Base-by-base conservation (phyloP, 2,113 vertebrate genomes). In the Oncorhynchus masou region DNA sequence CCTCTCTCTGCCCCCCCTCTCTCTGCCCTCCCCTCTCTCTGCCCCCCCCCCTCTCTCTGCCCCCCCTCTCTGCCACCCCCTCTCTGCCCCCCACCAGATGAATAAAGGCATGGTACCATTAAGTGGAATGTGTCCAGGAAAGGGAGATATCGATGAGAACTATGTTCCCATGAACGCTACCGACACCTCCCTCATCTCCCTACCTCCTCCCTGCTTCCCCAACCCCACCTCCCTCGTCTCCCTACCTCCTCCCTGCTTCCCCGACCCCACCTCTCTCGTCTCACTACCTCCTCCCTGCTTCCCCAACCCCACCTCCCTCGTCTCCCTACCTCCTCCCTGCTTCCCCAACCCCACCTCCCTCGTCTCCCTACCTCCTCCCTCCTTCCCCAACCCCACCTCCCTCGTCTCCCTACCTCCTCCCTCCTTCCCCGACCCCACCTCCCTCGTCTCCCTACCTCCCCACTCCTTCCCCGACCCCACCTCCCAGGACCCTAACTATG, bases 31-130 rank as follows among this genome's bases (percentile, higher is more conserved):
- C n/a, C n/a, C n/a, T n/a, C n/a, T n/a, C n/a, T n/a, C n/a, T n/a
- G n/a, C n/a, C n/a, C n/a, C n/a, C n/a, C n/a, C n/a, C n/a, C n/a
- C n/a, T n/a, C n/a, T n/a, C n/a, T n/a, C n/a, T n/a, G n/a, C n/a
- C n/a, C n/a, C n/a, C n/a, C n/a, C n/a, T n/a, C n/a, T n/a, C n/a
- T n/a, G n/a, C n/a, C n/a, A n/a, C n/a, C n/a, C n/a, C n/a, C n/a
- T n/a, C n/a, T n/a, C n/a, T n/a, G n/a, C n/a, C n/a, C 24, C 5
- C 15, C 25, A 27, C 22, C 64, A 91, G 90, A 64, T 83, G 1
- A 91, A 88, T 68, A 91, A 91, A 86, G 90, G 89, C 6, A 74
- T 91, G 89, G 82, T 91, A 0, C 90, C 89, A 11, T 81, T 91
- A 79, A 81, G 89, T 0, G 83, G 82, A 0, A 76, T 88, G 34